A percentile compares a stretch with the other conserved stretches of the same genome.
These are phyloP conservation scores for Drymodes brunneopygia DNA, from an alignment of 2,113 vertebrate species.

Conservation along the genomic window DNA sequence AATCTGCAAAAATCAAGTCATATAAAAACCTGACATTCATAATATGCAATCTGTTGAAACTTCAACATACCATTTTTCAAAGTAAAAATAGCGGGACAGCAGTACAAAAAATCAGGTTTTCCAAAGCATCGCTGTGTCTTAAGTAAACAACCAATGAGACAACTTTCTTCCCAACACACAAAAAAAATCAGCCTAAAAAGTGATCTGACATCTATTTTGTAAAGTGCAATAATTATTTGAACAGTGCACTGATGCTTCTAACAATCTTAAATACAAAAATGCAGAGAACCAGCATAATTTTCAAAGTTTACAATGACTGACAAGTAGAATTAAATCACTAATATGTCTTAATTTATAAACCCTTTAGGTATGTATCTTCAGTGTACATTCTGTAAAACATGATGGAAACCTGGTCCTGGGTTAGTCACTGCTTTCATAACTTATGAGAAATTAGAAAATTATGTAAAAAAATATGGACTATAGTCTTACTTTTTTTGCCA, in stretches of 20 bases:
- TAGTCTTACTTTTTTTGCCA: background rate
- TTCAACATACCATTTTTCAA: background rate
- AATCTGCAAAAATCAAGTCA: background rate
- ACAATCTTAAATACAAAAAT: background rate
- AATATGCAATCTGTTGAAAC: background rate
- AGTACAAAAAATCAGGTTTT: background rate
- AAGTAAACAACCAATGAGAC: background rate
- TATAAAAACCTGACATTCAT: background rate
- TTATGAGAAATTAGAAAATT: background rate
- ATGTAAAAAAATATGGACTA: background rate
- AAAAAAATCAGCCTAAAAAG: background rate
- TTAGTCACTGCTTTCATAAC: background rate
- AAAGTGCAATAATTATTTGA: slow-evolving; percentile 23
- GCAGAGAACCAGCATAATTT: background rate
- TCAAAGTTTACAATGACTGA: background rate
- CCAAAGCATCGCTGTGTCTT: background rate
- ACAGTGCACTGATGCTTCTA: background rate
- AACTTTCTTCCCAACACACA: background rate
- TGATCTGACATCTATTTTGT: background rate
- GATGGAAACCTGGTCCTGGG: background rate
- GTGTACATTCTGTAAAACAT: background rate
- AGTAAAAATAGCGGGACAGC: background rate
- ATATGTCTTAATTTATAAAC: background rate
- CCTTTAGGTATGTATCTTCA: background rate
- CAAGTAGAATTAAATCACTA: background rate